Percentiles rank a stretch among this genome's conserved stretches.
Evolutionary conservation across 1,140 invertebrate species (phyloP).

Genomic region (Lepidurus couesii): DNA sequence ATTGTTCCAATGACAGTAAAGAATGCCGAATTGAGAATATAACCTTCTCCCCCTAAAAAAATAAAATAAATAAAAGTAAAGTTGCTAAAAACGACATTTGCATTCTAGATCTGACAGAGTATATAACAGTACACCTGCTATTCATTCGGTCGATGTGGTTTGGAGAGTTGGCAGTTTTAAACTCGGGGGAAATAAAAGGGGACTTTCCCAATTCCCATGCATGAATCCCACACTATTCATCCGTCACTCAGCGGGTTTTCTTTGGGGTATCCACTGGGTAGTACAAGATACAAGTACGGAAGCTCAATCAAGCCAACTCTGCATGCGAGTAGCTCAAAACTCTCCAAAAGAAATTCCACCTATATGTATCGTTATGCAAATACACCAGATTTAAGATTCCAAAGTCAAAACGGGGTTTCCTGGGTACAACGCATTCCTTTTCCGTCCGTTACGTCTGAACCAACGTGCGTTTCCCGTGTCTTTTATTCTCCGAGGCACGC

Average conservation of each 20-base stretch:
- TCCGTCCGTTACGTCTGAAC: background rate
- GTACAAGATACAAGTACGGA: constrained; percentile 12
- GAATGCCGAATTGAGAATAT: background rate
- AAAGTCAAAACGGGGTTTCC: background rate
- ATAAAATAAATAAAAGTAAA: no score
- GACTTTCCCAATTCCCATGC: constrained; percentile 4
- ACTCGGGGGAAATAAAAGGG: background rate
- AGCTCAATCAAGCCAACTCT: background rate
- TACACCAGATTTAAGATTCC: background rate
- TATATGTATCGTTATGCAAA: background rate
- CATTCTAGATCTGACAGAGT: no score
- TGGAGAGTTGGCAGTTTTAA: background rate
- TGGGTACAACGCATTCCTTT: background rate
- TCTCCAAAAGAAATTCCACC: background rate
- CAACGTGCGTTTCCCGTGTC: background rate
- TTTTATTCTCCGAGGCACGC: background rate
- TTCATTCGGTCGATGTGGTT: background rate
- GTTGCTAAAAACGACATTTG: no score
- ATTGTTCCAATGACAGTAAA: background rate
- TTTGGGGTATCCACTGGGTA: background rate
- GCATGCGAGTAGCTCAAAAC: background rate
- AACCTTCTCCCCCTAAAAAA: no score
- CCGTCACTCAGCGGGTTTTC: constrained; percentile 11
- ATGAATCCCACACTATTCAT: constrained; percentile 7
- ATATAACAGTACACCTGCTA: background rate